phyloP scores from a whole-genome alignment of 1,140 invertebrate genomes.

The Meteorus sp. region DNA sequence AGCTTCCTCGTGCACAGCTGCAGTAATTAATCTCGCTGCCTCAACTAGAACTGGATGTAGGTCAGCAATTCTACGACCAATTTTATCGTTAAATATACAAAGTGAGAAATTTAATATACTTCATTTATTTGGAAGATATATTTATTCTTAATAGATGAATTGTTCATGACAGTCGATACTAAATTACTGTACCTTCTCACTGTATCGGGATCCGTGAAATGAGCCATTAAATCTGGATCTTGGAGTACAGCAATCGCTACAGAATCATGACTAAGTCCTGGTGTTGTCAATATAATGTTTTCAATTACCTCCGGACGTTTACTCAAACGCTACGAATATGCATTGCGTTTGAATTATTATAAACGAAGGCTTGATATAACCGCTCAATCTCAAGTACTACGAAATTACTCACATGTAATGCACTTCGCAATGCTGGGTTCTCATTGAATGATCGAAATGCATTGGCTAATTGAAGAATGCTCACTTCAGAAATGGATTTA shows the following conservation, averaged over 20 bases:
- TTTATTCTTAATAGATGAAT: too few species aligned
- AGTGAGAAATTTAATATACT: neutral
- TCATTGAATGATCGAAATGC: slow-evolving; percentile 57
- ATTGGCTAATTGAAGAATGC: slow-evolving; percentile 53
- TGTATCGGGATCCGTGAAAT: slow-evolving; percentile 58
- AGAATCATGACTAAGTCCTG: slow-evolving; percentile 59
- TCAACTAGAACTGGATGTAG: slow-evolving; percentile 59
- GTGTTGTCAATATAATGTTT: slow-evolving; percentile 61
- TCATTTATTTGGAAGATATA: neutral
- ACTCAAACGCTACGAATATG: slow-evolving; percentile 57
- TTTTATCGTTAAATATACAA: neutral
- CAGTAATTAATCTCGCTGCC: slow-evolving; percentile 59
- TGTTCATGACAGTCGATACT: too few species aligned
- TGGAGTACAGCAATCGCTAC: slow-evolving; percentile 63
- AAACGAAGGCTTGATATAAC: too few species aligned
- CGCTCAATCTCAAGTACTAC: too few species aligned
- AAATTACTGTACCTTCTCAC: slow-evolving; percentile 54
- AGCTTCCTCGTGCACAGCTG: slow-evolving; percentile 60
- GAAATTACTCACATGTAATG: slow-evolving; percentile 59
- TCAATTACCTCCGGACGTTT: slow-evolving; percentile 59
- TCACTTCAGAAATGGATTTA: slow-evolving; percentile 49
- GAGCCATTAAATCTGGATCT: slow-evolving; percentile 61
- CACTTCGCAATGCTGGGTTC: slow-evolving; percentile 54
- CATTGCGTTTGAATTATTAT: too few species aligned
- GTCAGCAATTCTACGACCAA: slow-evolving; percentile 53